Conservation (phyloP, 2,888 invertebrate genomes). For the Meta bourneti region DNA sequence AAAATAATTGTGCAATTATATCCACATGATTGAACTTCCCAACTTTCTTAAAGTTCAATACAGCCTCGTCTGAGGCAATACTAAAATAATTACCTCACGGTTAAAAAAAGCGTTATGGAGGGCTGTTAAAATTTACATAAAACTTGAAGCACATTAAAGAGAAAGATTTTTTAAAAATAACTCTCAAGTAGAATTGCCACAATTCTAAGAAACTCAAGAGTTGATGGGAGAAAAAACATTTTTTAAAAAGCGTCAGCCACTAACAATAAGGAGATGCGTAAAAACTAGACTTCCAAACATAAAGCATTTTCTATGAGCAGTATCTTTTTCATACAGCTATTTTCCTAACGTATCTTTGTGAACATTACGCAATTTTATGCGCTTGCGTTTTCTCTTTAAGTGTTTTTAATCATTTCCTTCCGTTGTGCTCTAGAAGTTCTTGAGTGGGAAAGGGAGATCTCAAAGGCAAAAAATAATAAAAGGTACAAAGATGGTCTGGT, state of each 20-base stretch:
- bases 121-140: not conserved
- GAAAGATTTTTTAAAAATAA: not conserved
- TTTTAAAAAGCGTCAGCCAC: conserved; percentile 12
- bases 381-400: conserved; percentile 38
- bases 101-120: not conserved
- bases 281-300: conserved; percentile 44
- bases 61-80: not conserved
- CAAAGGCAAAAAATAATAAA: conserved; percentile 20
- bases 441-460: not conserved
- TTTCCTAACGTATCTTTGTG: conserved; percentile 47
- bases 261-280: conserved; percentile 52
- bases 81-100: not conserved
- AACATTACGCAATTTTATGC: conserved; percentile 59
- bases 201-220: not conserved
- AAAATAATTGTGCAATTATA: not conserved
- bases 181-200: not conserved
- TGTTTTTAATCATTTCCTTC: conserved; percentile 63
- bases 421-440: conserved; percentile 21
- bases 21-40: not conserved
- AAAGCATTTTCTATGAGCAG: conserved; percentile 57
- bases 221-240: not conserved
- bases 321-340: conserved; percentile 50
- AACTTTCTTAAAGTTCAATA: not conserved
- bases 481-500: conserved; percentile 3
- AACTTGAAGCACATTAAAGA: not conserved